phyloP scores from a whole-genome alignment of 2,113 vertebrate species.

The Candoia aspera region DNA sequence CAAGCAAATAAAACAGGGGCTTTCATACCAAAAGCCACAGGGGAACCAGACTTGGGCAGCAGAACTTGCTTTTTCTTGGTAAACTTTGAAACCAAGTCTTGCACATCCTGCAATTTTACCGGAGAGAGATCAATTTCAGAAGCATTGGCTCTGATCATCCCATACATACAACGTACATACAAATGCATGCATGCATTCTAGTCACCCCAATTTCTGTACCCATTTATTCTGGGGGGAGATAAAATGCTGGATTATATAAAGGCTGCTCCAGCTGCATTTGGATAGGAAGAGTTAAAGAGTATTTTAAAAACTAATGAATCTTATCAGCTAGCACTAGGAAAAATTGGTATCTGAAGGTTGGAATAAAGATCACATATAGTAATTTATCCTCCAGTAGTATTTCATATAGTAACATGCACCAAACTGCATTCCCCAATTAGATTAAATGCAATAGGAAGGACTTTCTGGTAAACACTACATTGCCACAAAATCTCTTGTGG shows the following conservation, averaged over 20 bases:
- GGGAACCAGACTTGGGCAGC: neutral
- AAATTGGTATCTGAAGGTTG: neutral
- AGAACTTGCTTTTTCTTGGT: neutral
- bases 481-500: neutral
- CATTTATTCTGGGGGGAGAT: neutral
- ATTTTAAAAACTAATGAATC: neutral
- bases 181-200: neutral
- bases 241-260: neutral
- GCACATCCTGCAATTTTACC: neutral
- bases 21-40: neutral
- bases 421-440: neutral
- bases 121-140: neutral
- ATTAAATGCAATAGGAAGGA: neutral
- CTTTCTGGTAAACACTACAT: neutral
- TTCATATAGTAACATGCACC: neutral
- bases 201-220: neutral
- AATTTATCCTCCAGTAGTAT: neutral
- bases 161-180: neutral
- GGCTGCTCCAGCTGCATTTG: neutral
- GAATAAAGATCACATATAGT: neutral
- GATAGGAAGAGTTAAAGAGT: neutral
- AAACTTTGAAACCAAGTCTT: neutral
- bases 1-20: neutral
- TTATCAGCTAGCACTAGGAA: neutral
- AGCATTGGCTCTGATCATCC: neutral